Percentiles rank a stretch among this genome's conserved stretches.
These are phyloP conservation scores for Etheostoma perlongum DNA, from an alignment of 2,797 vertebrate species.

Conservation along the genomic window DNA sequence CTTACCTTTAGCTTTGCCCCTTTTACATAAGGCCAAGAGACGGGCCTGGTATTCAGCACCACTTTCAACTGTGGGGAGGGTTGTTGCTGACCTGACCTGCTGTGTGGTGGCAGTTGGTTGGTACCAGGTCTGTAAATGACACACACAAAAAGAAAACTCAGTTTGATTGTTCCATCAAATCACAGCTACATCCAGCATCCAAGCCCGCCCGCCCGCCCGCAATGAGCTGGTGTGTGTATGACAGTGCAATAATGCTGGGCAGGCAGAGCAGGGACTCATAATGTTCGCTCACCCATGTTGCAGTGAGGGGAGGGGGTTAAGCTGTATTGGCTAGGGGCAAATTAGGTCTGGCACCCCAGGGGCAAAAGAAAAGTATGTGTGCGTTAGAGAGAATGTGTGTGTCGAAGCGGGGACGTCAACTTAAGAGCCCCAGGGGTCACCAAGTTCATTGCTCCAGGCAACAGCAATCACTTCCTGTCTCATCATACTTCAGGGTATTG, in stretches of 20 bases:
- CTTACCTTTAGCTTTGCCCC: constrained; percentile 82
- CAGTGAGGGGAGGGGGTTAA: constrained; percentile 80
- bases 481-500: constrained; percentile 60
- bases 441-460: constrained; percentile 76
- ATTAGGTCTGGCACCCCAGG: constrained; percentile 79
- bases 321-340: constrained; percentile 82
- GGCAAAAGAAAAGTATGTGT: constrained; percentile 65
- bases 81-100: background rate
- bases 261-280: constrained; percentile 43
- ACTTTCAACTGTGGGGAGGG: background rate
- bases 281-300: constrained; percentile 73
- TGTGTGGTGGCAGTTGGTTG: constrained; percentile 50
- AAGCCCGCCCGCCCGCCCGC: too few relatives aligned
- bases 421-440: constrained; percentile 74
- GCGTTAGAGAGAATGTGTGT: constrained; percentile 44
- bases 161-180: constrained; percentile 43
- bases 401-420: constrained; percentile 66
- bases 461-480: constrained; percentile 79
- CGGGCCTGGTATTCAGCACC: constrained; percentile 23
- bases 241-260: constrained; percentile 50
- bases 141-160: constrained; percentile 24
- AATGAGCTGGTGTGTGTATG: constrained; percentile 39
- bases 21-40: constrained; percentile 82
- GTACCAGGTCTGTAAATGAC: constrained; percentile 81
- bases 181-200: background rate